A percentile compares a stretch with the other conserved stretches of the same genome.
Conservation (phyloP, 2,888 invertebrate genomes). For the Microdon myrmicae region DNA sequence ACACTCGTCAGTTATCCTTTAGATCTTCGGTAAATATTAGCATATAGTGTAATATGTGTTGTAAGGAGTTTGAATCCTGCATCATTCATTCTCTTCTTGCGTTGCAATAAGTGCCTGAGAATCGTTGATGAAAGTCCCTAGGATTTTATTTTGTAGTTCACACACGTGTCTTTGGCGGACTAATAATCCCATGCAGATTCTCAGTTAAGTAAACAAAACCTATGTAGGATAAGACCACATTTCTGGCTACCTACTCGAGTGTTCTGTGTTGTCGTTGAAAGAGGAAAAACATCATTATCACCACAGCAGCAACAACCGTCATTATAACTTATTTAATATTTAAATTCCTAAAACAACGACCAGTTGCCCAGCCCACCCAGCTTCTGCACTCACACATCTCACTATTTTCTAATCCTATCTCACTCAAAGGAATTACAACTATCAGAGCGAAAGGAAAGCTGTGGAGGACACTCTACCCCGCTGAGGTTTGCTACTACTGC, state of each 20-base stretch:
- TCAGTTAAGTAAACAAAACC: too few relatives aligned
- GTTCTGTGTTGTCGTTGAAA: too few relatives aligned
- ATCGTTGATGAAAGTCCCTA: too few relatives aligned
- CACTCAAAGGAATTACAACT: constrained; percentile 38
- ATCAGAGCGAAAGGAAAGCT: constrained; percentile 35
- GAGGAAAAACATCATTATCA: too few relatives aligned
- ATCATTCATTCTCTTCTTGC: too few relatives aligned
- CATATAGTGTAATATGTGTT: constrained; percentile 21
- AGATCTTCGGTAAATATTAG: constrained; percentile 17
- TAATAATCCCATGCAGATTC: too few relatives aligned
- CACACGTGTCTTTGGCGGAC: too few relatives aligned
- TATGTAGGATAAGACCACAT: too few relatives aligned
- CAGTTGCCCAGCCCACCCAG: not conserved
- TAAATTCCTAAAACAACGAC: constrained; percentile 40
- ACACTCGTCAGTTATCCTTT: constrained; percentile 12
- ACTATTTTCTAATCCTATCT: too few relatives aligned
- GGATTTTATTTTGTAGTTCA: too few relatives aligned
- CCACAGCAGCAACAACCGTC: constrained; percentile 17
- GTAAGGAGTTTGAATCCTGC: constrained; percentile 26
- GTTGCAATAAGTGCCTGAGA: too few relatives aligned
- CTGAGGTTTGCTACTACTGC: constrained; percentile 18
- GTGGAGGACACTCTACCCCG: constrained; percentile 7
- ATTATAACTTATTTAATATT: constrained; percentile 46
- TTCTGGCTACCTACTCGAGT: too few relatives aligned
- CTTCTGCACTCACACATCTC: constrained; percentile 35